These are phyloP conservation scores for Poeciliopsis turrubarensis DNA, from an alignment of 2,113 vertebrate genomes.

Conservation along the genomic window DNA sequence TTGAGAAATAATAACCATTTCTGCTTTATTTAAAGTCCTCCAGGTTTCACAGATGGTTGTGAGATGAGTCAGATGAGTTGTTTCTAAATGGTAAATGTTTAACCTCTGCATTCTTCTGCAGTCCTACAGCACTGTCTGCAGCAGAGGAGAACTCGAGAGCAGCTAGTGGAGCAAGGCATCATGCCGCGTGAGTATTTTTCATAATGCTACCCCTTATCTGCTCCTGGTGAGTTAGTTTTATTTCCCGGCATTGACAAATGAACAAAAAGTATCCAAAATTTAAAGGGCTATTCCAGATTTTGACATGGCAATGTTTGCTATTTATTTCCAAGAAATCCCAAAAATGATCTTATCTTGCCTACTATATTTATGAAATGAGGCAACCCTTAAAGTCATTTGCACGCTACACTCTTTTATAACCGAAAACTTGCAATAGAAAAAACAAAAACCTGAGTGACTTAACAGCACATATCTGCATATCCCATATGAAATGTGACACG, in stretches of 20 bases:
- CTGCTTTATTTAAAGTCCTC: conserved; percentile 50
- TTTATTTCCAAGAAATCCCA: not conserved
- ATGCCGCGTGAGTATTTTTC: conserved; percentile 90
- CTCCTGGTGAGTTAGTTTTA: too few species aligned
- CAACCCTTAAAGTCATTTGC: not conserved
- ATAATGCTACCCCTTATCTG: not conserved
- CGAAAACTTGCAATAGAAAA: not conserved
- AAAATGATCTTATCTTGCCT: not conserved
- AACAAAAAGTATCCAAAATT: too few species aligned
- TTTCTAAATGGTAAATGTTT: conserved; percentile 17
- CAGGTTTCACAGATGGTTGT: conserved; percentile 41
- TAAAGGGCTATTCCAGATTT: too few species aligned
- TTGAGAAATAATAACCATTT: conserved; percentile 46
- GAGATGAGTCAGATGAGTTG: conserved; percentile 33
- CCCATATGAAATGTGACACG: not conserved
- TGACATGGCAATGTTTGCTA: too few species aligned
- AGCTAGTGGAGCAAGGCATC: conserved; percentile 97
- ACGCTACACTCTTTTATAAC: not conserved
- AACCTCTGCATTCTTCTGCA: conserved; percentile 72
- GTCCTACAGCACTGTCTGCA: conserved; percentile 95
- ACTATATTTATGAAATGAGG: not conserved
- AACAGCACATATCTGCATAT: not conserved
- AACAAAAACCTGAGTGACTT: not conserved
- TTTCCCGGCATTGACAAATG: not conserved
- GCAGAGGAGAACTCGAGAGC: conserved; percentile 92